Percentiles rank a stretch among this genome's conserved stretches.
Evolutionary conservation across 1,140 invertebrate species (phyloP).

Genomic region (Palaemon carinicauda): DNA sequence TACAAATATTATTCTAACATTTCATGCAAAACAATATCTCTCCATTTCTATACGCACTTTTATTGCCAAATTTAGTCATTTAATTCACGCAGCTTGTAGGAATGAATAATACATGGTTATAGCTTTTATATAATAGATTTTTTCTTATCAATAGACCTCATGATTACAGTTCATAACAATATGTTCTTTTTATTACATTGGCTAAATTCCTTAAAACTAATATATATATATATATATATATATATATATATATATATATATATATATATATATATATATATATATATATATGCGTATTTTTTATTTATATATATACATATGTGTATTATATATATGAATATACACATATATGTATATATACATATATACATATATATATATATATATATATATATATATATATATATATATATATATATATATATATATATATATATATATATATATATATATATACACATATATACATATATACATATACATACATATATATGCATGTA

Average conservation of each 20-base stretch:
- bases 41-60: too few species aligned
- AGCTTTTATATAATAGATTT: too few species aligned
- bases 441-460: constrained; percentile 4
- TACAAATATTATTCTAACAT: too few species aligned
- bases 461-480: not conserved
- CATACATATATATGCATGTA: not conserved
- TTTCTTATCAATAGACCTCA: too few species aligned
- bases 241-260: constrained; percentile 14
- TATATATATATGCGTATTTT: not conserved
- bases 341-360: constrained; percentile 2
- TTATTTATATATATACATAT: not conserved
- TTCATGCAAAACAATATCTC: too few species aligned
- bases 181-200: not conserved
- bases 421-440: constrained; percentile 10
- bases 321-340: too few species aligned
- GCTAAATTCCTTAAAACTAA: not conserved
- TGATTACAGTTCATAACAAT: not conserved
- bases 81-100: too few species aligned
- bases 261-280: not conserved
- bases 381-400: constrained; percentile 1
- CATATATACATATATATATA: not conserved
- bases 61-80: too few species aligned
- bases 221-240: not conserved
- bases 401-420: constrained; percentile 7
- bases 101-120: too few species aligned